Evolutionary conservation across 2,797 vertebrate species (phyloP).

Genomic region (Aeoliscus strigatus): DNA sequence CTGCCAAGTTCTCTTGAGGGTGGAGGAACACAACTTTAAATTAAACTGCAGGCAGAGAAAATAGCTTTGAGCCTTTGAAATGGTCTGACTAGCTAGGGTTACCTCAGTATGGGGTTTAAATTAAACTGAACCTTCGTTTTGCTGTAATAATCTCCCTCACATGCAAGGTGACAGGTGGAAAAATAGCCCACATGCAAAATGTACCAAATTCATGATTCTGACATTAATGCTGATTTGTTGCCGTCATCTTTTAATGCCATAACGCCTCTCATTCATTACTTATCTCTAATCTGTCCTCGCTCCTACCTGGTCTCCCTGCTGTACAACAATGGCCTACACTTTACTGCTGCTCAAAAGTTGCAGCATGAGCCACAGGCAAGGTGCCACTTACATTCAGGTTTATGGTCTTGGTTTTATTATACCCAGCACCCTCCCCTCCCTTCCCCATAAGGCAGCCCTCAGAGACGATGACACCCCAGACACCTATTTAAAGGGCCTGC

Average conservation of each 20-base stretch:
- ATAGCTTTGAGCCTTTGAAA: no score
- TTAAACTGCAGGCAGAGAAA: no score
- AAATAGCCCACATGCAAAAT: no score
- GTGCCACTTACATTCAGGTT: slow-evolving; percentile 65
- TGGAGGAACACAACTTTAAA: no score
- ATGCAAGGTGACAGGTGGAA: no score
- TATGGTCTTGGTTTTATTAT: slow-evolving; percentile 66
- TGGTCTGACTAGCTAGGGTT: no score
- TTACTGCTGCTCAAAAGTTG: slow-evolving; percentile 44
- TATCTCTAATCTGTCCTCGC: slow-evolving; percentile 4
- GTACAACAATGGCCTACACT: slow-evolving; percentile 12
- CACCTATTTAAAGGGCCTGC: slow-evolving; percentile 64
- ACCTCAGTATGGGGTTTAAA: no score
- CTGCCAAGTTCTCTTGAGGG: slow-evolving; percentile 17
- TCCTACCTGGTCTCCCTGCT: no score
- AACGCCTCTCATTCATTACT: slow-evolving; percentile 24
- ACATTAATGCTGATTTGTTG: slow-evolving; percentile 41
- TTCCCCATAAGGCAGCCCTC: slow-evolving; percentile 64
- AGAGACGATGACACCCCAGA: slow-evolving; percentile 67
- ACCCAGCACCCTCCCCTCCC: no score
- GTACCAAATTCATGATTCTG: no score
- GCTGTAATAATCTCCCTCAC: no score
- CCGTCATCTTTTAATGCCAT: slow-evolving; percentile 35
- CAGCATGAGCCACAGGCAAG: slow-evolving; percentile 43
- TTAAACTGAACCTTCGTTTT: no score